Percentiles rank a stretch among this genome's conserved stretches.
Evolutionary conservation across 2,888 invertebrate species (phyloP).

Genomic region (Willowsia nigromaculata): DNA sequence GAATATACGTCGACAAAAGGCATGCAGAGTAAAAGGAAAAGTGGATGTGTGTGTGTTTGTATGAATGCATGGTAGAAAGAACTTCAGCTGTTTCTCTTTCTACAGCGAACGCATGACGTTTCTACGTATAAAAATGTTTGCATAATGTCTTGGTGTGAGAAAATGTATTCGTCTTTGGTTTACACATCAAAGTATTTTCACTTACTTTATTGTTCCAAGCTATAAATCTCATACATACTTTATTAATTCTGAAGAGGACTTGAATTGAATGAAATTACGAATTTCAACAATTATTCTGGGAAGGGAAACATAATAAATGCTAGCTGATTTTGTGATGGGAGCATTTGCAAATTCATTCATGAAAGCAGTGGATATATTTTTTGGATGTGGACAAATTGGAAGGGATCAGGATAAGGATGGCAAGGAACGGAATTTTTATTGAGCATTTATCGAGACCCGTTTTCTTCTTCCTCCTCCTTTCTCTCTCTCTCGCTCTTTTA

Average conservation of each 20-base stretch:
- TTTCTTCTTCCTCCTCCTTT: neutral
- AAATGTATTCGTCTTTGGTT: neutral
- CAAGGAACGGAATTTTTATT: neutral
- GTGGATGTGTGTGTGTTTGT: neutral
- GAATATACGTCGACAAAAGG: conserved; percentile 19
- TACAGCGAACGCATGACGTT: neutral
- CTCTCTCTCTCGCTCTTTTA: neutral
- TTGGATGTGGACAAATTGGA: neutral
- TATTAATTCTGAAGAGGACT: neutral
- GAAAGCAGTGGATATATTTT: neutral
- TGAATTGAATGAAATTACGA: conserved; percentile 11
- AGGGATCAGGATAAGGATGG: neutral
- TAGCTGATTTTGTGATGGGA: neutral
- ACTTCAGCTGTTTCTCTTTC: neutral
- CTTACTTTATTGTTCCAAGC: neutral
- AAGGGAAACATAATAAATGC: neutral
- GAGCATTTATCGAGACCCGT: neutral
- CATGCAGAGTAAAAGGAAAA: conserved; percentile 21
- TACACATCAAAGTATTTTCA: neutral
- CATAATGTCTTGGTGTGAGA: conserved; percentile 7
- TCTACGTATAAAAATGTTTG: neutral
- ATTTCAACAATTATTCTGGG: conserved; percentile 1
- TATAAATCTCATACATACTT: conserved; percentile 11
- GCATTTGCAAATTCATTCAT: neutral
- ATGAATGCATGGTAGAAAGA: neutral